These are phyloP conservation scores for Pycnomerus fuliginosus DNA, from an alignment of 2,888 invertebrate species.

Conservation along the genomic window DNA sequence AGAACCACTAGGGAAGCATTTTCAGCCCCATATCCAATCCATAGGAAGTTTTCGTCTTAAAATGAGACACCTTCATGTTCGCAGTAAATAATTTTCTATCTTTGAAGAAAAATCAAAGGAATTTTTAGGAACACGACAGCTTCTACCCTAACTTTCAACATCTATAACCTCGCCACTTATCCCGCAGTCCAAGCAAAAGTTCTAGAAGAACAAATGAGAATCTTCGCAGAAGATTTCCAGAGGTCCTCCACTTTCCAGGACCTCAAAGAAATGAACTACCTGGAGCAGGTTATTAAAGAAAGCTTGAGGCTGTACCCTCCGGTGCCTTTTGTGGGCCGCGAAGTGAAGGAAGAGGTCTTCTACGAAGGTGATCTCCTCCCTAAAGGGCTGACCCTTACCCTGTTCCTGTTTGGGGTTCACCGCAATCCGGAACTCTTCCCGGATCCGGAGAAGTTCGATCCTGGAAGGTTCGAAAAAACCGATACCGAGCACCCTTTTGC, in stretches of 20 bases:
- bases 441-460: slow-evolving; percentile 56
- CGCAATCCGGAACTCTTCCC: slow-evolving; percentile 55
- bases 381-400: slow-evolving; percentile 48
- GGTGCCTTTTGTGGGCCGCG: slow-evolving; percentile 54
- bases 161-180: slow-evolving; percentile 52
- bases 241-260: slow-evolving; percentile 20
- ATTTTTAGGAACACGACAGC: slow-evolving; percentile 54
- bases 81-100: slow-evolving; percentile 55
- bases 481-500: slow-evolving; percentile 54
- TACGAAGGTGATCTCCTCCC: slow-evolving; percentile 38
- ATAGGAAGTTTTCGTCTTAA: no score
- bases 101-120: background rate
- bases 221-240: slow-evolving; percentile 23
- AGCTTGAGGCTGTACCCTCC: slow-evolving; percentile 54
- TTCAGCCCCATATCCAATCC: no score
- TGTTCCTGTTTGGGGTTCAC: slow-evolving; percentile 55
- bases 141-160: slow-evolving; percentile 52
- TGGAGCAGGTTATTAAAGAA: slow-evolving; percentile 33
- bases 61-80: slow-evolving; percentile 74
- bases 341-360: slow-evolving; percentile 46
- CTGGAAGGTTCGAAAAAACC: slow-evolving; percentile 56
- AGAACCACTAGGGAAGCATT: no score
- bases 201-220: slow-evolving; percentile 25
- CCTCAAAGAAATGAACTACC: slow-evolving; percentile 32
- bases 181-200: slow-evolving; percentile 42